phyloP scores from a whole-genome alignment of 2,888 invertebrate species.

The Acanthoscelides obtectus region DNA sequence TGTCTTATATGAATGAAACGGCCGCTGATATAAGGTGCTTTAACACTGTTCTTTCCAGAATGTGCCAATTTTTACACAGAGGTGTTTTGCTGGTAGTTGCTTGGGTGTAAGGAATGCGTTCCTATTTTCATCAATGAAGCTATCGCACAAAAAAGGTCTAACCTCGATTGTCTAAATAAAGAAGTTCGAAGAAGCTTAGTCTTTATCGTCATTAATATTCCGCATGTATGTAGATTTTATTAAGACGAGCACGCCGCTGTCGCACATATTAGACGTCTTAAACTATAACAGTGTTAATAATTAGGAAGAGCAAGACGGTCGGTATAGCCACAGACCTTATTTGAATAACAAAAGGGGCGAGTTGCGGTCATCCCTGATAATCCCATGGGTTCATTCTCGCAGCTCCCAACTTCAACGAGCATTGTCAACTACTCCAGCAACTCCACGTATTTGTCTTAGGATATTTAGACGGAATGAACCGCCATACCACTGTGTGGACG shows the following conservation, averaged over 20 bases:
- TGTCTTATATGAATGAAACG: no score
- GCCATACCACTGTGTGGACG: background rate
- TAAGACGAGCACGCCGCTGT: background rate
- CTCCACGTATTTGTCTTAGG: background rate
- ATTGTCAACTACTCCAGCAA: background rate
- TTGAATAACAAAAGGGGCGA: background rate
- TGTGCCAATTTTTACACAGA: no score
- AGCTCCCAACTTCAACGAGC: background rate
- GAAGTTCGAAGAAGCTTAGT: background rate
- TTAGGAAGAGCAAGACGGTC: background rate
- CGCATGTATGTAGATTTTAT: background rate
- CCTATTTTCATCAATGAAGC: no score
- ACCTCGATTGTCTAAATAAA: no score
- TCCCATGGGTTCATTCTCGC: background rate
- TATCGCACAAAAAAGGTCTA: no score
- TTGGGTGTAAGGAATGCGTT: no score
- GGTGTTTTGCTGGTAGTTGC: no score
- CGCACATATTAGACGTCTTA: background rate
- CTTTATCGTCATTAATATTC: background rate
- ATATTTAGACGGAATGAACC: background rate
- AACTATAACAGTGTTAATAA: background rate
- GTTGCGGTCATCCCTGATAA: background rate
- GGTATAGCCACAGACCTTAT: background rate
- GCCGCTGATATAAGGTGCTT: no score
- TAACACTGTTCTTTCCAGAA: no score